These are phyloP conservation scores for Sturnira hondurensis DNA, from an alignment of 2,113 vertebrate genomes.

Conservation along the genomic window DNA sequence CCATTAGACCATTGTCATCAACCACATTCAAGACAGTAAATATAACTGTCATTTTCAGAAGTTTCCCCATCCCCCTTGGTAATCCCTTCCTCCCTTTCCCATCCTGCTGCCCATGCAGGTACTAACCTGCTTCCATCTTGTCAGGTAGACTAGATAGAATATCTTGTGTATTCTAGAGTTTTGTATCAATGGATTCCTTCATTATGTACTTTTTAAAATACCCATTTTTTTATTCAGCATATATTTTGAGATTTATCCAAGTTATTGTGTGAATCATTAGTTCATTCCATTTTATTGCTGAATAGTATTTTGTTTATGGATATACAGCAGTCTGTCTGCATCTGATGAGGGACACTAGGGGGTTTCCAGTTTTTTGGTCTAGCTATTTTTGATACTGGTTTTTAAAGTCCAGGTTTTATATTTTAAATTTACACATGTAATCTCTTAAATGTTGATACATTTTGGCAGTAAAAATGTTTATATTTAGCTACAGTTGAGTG, in stretches of 20 bases:
- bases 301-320: neutral
- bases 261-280: neutral
- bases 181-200: neutral
- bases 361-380: neutral
- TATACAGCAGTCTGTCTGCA: neutral
- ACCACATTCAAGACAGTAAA: neutral
- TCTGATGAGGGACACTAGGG: neutral
- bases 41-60: neutral
- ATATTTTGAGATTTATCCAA: neutral
- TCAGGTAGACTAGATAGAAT: no score
- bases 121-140: neutral
- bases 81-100: neutral
- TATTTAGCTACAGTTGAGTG: neutral
- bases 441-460: neutral
- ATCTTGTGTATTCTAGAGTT: neutral
- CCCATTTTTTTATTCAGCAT: neutral
- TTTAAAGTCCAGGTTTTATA: constrained; percentile 11
- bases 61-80: neutral
- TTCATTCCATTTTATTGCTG: neutral
- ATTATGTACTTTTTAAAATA: neutral
- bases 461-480: neutral
- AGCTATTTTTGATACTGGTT: neutral
- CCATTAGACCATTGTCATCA: neutral
- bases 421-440: constrained; percentile 3
- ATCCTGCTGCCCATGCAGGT: neutral